A percentile compares a stretch with the other conserved stretches of the same genome.
phyloP scores from a whole-genome alignment of 1,140 invertebrate species.

The Drosophila nigromelanica region DNA sequence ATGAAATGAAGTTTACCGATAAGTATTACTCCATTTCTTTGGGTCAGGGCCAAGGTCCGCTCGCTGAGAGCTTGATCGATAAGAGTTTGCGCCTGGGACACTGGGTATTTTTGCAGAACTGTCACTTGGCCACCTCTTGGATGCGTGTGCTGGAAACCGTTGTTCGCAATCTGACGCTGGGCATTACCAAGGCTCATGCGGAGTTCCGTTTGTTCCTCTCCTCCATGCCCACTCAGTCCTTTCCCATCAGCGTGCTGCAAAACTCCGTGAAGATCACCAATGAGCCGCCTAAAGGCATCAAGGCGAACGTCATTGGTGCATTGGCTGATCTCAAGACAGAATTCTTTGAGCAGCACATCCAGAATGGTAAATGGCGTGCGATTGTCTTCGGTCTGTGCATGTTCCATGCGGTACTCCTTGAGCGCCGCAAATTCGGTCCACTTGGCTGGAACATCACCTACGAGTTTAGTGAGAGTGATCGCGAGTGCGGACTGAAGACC shows the following conservation, averaged over 20 bases:
- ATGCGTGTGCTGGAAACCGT: conserved; percentile 91
- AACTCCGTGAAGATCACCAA: conserved; percentile 97
- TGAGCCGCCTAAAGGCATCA: conserved; percentile 94
- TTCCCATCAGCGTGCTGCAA: conserved; percentile 95
- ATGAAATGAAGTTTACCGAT: conserved; percentile 90
- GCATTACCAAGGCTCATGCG: conserved; percentile 86
- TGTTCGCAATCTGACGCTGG: conserved; percentile 88
- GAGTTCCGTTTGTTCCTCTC: conserved; percentile 94
- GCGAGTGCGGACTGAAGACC: conserved; percentile 94
- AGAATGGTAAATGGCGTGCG: conserved; percentile 89
- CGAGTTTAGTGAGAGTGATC: conserved; percentile 94
- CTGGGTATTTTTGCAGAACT: conserved; percentile 96
- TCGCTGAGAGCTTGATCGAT: conserved; percentile 93
- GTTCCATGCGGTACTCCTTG: conserved; percentile 94
- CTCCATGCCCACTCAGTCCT: conserved; percentile 93
- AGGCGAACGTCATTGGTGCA: conserved; percentile 91
- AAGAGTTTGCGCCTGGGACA: conserved; percentile 88
- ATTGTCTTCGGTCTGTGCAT: conserved; percentile 91
- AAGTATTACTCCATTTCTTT: conserved; percentile 93
- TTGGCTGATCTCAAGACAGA: conserved; percentile 90
- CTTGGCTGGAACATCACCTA: conserved; percentile 96
- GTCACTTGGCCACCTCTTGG: conserved; percentile 96
- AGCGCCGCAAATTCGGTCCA: conserved; percentile 95
- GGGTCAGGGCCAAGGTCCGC: conserved; percentile 94
- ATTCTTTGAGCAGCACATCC: conserved; percentile 91